Base-by-base conservation (phyloP, 2,113 vertebrate genomes). In the Nannospalax galili region DNA sequence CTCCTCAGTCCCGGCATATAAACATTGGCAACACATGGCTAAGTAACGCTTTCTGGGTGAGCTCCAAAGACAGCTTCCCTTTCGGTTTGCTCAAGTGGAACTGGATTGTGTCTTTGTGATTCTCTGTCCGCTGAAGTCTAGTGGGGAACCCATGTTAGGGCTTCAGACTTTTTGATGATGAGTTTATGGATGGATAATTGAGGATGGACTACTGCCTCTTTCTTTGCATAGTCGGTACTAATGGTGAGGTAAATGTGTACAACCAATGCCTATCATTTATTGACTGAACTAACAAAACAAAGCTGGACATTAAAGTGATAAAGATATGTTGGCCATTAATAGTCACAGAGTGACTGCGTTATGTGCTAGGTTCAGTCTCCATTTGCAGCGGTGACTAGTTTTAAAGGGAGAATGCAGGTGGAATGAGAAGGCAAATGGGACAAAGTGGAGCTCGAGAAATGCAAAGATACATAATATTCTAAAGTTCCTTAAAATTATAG, bases 1-100 rank as follows among this genome's bases (percentile, higher is more conserved):
- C 19, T 42, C 19, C 52, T 17, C 0, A 0, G 16, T 35, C 19
- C 11, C 4, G 42, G 75, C 24, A 2, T n/a, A 5, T 19, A 86
- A 42, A 37, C 35, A 48, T 28, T n/a, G n/a, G 17, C 30, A 20
- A 56, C 64, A 32, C 22, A 3, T 7, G 9, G 48, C 48, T 56
- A 7, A 42, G 15, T 15, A 60, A 7, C 0, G 58, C 52, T 92
- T 77, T 60, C 42, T 19, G 45, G 88, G 48, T 42, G n/a, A 74
- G 1, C 62, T 26, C 26, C 7, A 6, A 3, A 16, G 35, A 52
- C 11, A 52, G 48, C 48, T 7, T 85, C 62, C 24, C 30, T 28
- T 1, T 2, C 64, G 58, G 32, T 32, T 80, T 67, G 79, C 4
- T 40, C 64, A 77, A 20, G 16, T 74, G 60, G 48, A 62, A 35